phyloP scores from a whole-genome alignment of 2,888 invertebrate species.

The Amphipyra tragopoginis region DNA sequence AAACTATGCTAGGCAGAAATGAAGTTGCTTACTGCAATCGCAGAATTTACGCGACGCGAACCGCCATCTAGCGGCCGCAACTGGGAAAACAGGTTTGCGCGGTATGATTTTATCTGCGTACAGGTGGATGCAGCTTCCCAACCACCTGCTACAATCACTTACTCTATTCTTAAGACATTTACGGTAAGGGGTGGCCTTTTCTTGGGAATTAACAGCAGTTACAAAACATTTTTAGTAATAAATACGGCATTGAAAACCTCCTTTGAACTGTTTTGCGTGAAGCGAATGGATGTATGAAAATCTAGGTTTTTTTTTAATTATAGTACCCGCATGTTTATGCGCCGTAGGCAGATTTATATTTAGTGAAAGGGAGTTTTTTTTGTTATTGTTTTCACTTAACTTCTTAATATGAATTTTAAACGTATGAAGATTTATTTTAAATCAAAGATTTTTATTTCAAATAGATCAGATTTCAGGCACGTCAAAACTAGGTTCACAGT shows the following conservation, averaged over 20 bases:
- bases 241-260: not conserved
- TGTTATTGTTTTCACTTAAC: too few species aligned
- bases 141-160: constrained; percentile 44
- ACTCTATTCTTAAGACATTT: constrained; percentile 2
- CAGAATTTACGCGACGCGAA: constrained; percentile 4
- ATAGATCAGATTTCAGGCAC: too few species aligned
- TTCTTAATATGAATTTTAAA: too few species aligned
- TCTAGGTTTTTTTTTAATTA: constrained; percentile 23
- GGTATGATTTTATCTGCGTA: constrained; percentile 30
- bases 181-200: too few species aligned
- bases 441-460: too few species aligned
- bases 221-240: too few species aligned
- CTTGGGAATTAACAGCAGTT: too few species aligned
- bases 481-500: too few species aligned
- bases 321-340: too few species aligned
- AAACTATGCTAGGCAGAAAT: not conserved
- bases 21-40: not conserved
- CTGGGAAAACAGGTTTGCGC: constrained; percentile 34
- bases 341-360: too few species aligned
- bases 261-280: constrained; percentile 43
- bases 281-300: constrained; percentile 36
- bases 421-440: too few species aligned
- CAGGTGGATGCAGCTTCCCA: constrained; percentile 18
- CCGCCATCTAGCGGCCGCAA: constrained; percentile 42
- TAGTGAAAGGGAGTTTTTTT: too few species aligned